These are phyloP conservation scores for Trochalopteron elliotii DNA, from an alignment of 2,113 vertebrate genomes.

Conservation along the genomic window DNA sequence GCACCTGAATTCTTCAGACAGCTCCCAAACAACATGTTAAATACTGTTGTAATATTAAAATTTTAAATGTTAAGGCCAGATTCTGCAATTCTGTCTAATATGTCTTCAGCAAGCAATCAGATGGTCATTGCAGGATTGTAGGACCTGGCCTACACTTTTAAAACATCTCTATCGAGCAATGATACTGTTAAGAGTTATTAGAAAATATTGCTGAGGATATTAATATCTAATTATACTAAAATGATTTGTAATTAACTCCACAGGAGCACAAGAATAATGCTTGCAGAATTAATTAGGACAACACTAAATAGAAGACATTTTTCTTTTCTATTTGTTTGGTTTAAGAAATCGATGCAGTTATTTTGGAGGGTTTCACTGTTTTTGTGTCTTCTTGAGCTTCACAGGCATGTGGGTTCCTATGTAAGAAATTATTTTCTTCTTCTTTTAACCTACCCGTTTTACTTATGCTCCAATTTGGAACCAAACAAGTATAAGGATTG, in stretches of 20 bases:
- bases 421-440: neutral
- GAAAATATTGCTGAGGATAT: constrained; percentile 70
- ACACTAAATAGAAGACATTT: constrained; percentile 43
- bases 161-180: constrained; percentile 43
- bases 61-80: neutral
- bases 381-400: neutral
- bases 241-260: constrained; percentile 72
- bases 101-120: neutral
- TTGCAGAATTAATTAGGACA: constrained; percentile 67
- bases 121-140: neutral
- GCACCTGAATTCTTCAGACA: neutral
- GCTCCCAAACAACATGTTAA: neutral
- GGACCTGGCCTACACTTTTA: constrained; percentile 7
- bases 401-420: neutral
- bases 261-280: constrained; percentile 61
- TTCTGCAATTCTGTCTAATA: neutral
- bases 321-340: constrained; percentile 49
- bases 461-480: neutral
- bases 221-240: constrained; percentile 77
- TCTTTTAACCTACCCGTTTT: neutral
- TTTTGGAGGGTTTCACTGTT: neutral
- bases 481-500: neutral
- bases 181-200: constrained; percentile 70
- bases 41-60: neutral
- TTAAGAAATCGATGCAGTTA: constrained; percentile 27